A percentile compares a stretch with the other conserved stretches of the same genome.
Conservation (phyloP, 2,888 invertebrate species). For the Chrysodeixis includens region DNA sequence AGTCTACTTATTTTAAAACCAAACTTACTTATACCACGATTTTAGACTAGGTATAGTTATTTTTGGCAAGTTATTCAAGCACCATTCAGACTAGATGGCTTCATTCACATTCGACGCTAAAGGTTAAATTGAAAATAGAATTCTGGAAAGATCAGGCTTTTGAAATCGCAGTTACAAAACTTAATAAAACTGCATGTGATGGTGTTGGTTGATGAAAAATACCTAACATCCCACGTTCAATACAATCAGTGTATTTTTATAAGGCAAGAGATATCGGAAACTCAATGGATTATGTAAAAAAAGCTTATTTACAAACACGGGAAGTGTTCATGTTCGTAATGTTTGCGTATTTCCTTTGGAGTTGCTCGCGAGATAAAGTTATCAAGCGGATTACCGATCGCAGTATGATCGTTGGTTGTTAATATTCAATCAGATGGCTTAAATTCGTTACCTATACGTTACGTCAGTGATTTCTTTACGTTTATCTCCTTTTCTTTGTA, state of each 20-base stretch:
- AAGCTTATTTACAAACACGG: background rate
- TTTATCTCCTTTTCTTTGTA: background rate
- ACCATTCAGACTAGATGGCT: background rate
- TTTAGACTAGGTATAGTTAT: background rate
- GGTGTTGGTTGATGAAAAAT: background rate
- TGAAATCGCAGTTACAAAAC: background rate
- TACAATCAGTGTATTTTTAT: background rate
- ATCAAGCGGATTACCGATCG: constrained; percentile 1
- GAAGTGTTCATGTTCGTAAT: background rate
- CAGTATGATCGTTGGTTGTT: background rate
- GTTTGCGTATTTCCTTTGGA: background rate
- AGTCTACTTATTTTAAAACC: background rate
- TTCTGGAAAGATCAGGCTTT: background rate
- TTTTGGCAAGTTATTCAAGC: background rate
- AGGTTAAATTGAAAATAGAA: background rate
- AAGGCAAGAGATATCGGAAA: background rate
- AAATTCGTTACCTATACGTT: background rate
- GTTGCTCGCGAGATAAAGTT: background rate
- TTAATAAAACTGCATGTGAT: background rate
- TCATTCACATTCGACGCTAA: background rate
- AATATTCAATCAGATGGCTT: background rate
- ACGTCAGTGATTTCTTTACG: background rate
- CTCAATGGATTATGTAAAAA: background rate
- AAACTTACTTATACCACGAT: background rate
- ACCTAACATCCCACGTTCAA: background rate